Evolutionary conservation across 1,140 invertebrate species (phyloP).

Genomic region (Lanistes nyassanus): DNA sequence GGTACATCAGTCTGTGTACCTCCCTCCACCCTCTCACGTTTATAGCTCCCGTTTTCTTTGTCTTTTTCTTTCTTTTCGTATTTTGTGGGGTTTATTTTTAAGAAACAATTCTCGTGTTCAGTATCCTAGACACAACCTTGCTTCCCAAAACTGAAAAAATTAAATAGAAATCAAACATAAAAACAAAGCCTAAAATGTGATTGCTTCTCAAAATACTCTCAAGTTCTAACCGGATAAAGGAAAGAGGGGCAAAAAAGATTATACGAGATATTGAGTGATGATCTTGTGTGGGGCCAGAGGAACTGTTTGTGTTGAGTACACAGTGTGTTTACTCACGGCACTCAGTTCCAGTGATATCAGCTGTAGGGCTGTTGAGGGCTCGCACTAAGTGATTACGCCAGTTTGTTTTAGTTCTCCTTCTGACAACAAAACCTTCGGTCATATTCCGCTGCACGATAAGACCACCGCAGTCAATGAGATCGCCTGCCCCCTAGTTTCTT

Average conservation of each 20-base stretch:
- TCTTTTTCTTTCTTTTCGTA: slow-evolving; percentile 14
- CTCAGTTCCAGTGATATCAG: slow-evolving; percentile 11
- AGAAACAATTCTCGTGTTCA: too few species aligned
- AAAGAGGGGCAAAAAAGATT: neutral
- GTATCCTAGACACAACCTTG: neutral
- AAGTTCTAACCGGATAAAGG: neutral
- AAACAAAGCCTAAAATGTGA: neutral
- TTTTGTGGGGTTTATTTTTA: too few species aligned
- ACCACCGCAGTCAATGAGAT: too few species aligned
- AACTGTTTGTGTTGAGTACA: slow-evolving; percentile 20
- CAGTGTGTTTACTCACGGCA: slow-evolving; percentile 6
- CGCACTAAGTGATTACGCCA: too few species aligned
- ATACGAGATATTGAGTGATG: neutral
- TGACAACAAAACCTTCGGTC: too few species aligned
- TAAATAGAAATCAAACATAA: neutral
- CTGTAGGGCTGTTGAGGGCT: neutral
- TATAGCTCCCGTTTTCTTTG: slow-evolving; percentile 4
- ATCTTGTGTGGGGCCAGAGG: neutral
- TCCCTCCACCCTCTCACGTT: neutral
- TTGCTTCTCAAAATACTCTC: neutral
- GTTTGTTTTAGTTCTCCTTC: too few species aligned
- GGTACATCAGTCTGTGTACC: slow-evolving; percentile 7
- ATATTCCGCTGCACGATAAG: too few species aligned
- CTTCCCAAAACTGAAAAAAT: neutral
- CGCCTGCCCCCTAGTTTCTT: too few species aligned